These are phyloP conservation scores for Saturnia japonica DNA, from an alignment of 2,888 invertebrate species.

Conservation along the genomic window DNA sequence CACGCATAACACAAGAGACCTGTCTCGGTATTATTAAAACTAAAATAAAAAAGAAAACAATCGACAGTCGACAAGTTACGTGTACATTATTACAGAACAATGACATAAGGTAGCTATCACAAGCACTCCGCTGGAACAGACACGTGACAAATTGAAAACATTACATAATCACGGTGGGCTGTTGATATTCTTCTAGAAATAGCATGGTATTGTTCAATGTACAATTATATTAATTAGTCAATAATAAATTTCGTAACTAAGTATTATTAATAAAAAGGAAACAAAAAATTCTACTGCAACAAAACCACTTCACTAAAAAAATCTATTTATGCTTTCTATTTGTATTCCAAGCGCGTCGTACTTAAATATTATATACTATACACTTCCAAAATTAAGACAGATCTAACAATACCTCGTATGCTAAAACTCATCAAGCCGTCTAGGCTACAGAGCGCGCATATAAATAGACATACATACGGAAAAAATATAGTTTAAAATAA, in stretches of 20 bases:
- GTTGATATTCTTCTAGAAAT: constrained; percentile 1
- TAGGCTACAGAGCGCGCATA: too few relatives aligned
- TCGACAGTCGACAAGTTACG: not conserved
- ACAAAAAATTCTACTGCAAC: too few relatives aligned
- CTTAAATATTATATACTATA: too few relatives aligned
- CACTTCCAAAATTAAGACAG: too few relatives aligned
- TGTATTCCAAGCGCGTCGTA: too few relatives aligned
- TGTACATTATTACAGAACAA: constrained; percentile 5
- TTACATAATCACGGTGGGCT: not conserved
- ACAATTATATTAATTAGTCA: not conserved
- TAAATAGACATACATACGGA: too few relatives aligned
- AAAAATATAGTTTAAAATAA: too few relatives aligned
- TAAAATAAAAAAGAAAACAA: constrained; percentile 4
- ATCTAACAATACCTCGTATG: too few relatives aligned
- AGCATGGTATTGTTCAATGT: not conserved
- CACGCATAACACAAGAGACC: not conserved
- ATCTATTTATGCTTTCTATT: too few relatives aligned
- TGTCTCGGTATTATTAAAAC: not conserved
- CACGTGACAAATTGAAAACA: constrained; percentile 9
- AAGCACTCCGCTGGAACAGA: not conserved
- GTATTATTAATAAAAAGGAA: too few relatives aligned
- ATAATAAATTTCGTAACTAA: not conserved
- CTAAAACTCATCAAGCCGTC: too few relatives aligned
- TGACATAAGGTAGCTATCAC: constrained; percentile 2
- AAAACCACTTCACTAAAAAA: too few relatives aligned